phyloP scores from a whole-genome alignment of 2,888 invertebrate genomes.

The Acanthosoma haemorrhoidale region DNA sequence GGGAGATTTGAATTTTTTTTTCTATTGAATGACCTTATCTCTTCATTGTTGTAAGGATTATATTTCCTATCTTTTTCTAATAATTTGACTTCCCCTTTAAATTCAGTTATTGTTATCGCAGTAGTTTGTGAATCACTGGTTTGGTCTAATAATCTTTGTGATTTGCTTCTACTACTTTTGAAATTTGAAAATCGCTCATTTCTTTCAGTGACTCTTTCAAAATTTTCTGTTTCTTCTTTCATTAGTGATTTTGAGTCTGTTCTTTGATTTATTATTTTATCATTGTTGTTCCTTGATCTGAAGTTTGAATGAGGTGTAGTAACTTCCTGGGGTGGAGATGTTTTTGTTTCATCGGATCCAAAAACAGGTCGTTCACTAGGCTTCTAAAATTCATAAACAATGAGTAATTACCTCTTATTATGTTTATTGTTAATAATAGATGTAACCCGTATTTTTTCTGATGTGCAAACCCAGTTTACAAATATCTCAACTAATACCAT shows the following conservation, averaged over 20 bases:
- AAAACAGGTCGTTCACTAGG: slow-evolving; percentile 11
- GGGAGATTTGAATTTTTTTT: neutral
- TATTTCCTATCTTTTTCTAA: neutral
- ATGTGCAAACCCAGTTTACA: neutral
- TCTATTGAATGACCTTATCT: neutral
- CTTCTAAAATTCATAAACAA: slow-evolving; percentile 28
- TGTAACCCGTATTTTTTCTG: neutral
- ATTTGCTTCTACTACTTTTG: neutral
- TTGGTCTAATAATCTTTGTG: neutral
- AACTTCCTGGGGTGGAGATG: neutral
- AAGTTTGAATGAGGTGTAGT: neutral
- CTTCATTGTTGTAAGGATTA: neutral
- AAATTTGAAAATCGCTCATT: neutral
- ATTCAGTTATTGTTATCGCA: neutral
- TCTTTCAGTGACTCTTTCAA: neutral
- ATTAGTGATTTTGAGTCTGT: neutral
- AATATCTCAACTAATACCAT: no score
- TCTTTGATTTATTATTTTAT: neutral
- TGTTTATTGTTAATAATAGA: neutral
- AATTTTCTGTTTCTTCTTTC: neutral
- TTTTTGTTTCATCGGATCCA: slow-evolving; percentile 17
- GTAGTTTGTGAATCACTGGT: neutral
- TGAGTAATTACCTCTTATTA: neutral
- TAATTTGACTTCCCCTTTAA: neutral
- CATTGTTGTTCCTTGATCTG: neutral